phyloP scores from a whole-genome alignment of 1,140 invertebrate species.

The Littorina saxatilis region DNA sequence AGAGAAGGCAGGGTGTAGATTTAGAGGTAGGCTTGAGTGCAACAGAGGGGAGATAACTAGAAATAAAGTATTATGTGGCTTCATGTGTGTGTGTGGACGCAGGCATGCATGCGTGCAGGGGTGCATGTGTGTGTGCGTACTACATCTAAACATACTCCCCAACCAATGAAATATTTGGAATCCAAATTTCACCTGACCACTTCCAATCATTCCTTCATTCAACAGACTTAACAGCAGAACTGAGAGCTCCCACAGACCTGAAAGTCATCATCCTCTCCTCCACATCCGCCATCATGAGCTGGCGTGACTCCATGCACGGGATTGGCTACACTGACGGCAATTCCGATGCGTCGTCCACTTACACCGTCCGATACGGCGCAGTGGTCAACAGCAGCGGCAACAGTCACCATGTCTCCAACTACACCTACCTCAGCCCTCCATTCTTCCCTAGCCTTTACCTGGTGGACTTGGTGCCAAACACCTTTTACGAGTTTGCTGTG shows the following conservation, averaged over 20 bases:
- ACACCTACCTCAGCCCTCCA: constrained; percentile 15
- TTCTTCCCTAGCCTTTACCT: constrained; percentile 33
- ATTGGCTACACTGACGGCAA: constrained; percentile 11
- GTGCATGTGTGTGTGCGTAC: neutral
- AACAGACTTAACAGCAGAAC: neutral
- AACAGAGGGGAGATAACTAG: no score
- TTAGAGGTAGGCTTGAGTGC: no score
- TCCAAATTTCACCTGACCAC: no score
- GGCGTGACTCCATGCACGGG: constrained; percentile 29
- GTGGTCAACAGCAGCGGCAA: neutral
- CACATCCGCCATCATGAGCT: constrained; percentile 36
- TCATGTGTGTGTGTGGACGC: constrained; percentile 4
- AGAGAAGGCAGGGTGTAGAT: no score
- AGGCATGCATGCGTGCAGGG: neutral
- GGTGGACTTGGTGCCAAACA: constrained; percentile 26
- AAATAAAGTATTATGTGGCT: no score
- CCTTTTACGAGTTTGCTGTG: constrained; percentile 92
- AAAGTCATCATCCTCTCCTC: constrained; percentile 32
- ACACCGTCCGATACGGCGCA: constrained; percentile 32
- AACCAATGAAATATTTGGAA: no score
- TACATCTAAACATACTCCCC: no score
- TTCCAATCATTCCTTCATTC: no score
- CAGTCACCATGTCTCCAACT: neutral
- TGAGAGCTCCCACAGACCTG: constrained; percentile 22
- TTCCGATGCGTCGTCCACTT: neutral